Conservation (phyloP, 1,140 invertebrate species). For the Papilio xuthus region DNA sequence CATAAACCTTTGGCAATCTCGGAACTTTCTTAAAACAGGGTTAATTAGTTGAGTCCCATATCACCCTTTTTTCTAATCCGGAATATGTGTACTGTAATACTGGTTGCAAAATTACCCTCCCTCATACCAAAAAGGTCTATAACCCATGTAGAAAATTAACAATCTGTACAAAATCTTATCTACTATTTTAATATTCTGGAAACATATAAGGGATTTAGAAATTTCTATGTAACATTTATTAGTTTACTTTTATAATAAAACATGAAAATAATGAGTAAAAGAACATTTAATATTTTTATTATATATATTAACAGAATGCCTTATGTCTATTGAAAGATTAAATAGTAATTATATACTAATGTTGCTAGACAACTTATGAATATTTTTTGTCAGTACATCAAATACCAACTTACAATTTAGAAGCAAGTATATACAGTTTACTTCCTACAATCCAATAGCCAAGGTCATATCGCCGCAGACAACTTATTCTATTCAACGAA, state of each 20-base stretch:
- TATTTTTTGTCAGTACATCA: conserved; percentile 80
- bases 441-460: conserved; percentile 81
- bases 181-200: no score
- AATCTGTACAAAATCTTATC: no score
- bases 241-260: not conserved
- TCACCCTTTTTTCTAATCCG: no score
- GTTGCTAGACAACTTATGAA: conserved; percentile 70
- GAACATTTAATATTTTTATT: not conserved
- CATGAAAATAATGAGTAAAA: not conserved
- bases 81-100: no score
- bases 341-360: conserved; percentile 65
- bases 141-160: no score
- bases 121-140: no score
- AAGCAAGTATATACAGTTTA: conserved; percentile 79
- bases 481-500: conserved; percentile 72
- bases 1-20: not conserved
- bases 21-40: not conserved
- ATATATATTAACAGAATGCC: not conserved
- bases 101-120: no score
- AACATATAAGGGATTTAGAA: no score
- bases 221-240: no score
- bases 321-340: conserved; percentile 28
- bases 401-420: conserved; percentile 80
- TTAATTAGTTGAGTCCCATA: no score
- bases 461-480: conserved; percentile 77